Conservation (phyloP, 2,113 vertebrate species). For the Emydura subglobosa region DNA sequence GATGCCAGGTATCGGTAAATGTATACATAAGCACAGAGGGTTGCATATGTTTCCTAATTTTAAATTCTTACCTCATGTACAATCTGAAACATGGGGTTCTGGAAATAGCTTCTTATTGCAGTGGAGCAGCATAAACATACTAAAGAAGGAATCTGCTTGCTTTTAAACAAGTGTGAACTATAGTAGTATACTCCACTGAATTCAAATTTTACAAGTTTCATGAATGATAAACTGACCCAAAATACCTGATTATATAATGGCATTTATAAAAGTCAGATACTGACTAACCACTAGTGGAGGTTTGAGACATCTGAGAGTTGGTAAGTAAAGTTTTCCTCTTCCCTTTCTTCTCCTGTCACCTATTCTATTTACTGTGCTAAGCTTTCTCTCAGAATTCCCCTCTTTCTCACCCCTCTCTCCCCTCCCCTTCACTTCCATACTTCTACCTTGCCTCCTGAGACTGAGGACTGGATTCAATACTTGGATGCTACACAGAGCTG, state of each 20-base stretch:
- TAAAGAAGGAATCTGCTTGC: not conserved
- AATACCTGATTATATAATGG: not conserved
- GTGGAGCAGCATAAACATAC: not conserved
- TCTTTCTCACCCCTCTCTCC: too few species aligned
- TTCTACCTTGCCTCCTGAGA: too few species aligned
- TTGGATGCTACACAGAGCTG: too few species aligned
- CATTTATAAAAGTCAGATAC: not conserved
- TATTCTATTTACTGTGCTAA: too few species aligned
- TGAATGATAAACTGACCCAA: not conserved
- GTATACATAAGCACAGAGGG: not conserved
- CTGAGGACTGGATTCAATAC: too few species aligned
- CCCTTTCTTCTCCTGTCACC: too few species aligned
- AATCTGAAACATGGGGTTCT: not conserved
- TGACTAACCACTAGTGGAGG: too few species aligned
- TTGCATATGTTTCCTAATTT: not conserved
- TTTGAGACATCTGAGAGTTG: too few species aligned
- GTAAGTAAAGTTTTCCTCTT: too few species aligned
- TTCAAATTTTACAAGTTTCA: not conserved
- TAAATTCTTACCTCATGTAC: not conserved
- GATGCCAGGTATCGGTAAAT: not conserved
- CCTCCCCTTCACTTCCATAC: too few species aligned
- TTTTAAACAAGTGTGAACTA: not conserved
- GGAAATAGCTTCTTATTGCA: conserved; percentile 1
- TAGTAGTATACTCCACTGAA: not conserved
- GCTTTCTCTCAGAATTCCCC: too few species aligned